Base-by-base conservation (phyloP, 2,888 invertebrate species). In the Allacma fusca region DNA sequence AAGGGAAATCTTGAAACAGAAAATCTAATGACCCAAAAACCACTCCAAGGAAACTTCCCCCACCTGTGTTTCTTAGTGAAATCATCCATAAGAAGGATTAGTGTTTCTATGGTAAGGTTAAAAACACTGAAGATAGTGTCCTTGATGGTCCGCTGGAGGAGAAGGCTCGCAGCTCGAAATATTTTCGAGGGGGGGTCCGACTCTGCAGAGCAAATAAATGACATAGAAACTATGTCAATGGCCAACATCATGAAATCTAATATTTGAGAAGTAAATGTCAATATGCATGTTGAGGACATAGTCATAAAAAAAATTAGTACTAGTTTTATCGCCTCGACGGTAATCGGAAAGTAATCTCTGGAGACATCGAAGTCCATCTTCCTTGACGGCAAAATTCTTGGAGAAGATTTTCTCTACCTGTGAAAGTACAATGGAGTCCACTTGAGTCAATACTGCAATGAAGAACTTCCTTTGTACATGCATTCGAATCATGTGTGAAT, bases 41-140 rank as follows among this genome's bases (percentile, higher is more conserved):
- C 34, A n/a, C n/a, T n/a, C 9, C 34, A 34, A 34, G 9, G 9
- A 34, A 34, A 34, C 9, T 34, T 50, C 50, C 4, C 2, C 19
- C 19, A 93, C 93, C 92, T 91, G 76, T 85, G 84, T 81, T 92
- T 91, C 0, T 92, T 92, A n/a, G 94, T 92, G 86, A 94, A 95
- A 84, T 94, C 93, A 9, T 92, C 90, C 86, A 95, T 94, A 85
- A 94, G 90, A 81, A 93, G 90, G 78, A 93, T 88, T 23, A 94
- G 92, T 0, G 94, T 91, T 86, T 94, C 94, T 77, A 94, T 93
- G 0, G 95, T 94, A 82, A 92, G 90, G 86, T 92, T 93, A 87
- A 95, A 95, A 0, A 95, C 95, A 24, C 94, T 93, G 87, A 93
- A 94, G 21, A 96, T 95, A 85, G 95, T 95, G 86, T 96, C 96